Percentiles rank a stretch among this genome's conserved stretches.
phyloP scores from a whole-genome alignment of 2,113 vertebrate genomes.

The Myiozetetes cayanensis region DNA sequence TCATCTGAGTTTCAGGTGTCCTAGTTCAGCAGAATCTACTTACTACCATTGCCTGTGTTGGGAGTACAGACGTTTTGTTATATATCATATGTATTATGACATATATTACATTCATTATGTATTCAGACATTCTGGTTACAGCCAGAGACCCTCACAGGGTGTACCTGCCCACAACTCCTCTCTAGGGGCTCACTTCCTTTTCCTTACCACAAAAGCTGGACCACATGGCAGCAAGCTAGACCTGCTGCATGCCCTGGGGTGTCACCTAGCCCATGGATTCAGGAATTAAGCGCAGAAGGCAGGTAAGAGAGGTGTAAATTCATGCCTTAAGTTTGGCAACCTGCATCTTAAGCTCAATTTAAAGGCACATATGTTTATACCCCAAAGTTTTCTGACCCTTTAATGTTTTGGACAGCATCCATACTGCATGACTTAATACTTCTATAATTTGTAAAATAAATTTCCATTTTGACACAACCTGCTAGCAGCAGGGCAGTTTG shows the following conservation, averaged over 20 bases:
- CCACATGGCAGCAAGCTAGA: accelerated
- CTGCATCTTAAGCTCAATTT: neutral
- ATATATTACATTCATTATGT: neutral
- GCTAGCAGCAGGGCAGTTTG: neutral
- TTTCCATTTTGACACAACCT: neutral
- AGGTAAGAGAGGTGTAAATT: neutral
- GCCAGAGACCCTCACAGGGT: neutral
- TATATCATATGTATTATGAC: neutral
- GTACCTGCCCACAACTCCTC: neutral
- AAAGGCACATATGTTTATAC: neutral
- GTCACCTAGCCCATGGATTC: neutral
- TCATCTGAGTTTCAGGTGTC: neutral
- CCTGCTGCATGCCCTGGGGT: neutral
- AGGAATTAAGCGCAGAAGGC: neutral
- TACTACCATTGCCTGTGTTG: neutral
- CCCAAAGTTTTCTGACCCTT: neutral
- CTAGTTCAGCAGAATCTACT: neutral
- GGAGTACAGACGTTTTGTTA: neutral
- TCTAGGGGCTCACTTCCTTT: neutral
- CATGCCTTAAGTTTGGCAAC: neutral
- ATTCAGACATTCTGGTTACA: neutral
- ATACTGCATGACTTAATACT: neutral
- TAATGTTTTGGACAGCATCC: neutral
- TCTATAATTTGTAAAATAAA: neutral
- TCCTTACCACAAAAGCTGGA: neutral